Base-by-base conservation (phyloP, 2,797 vertebrate species). In the Vespertilio murinus region DNA sequence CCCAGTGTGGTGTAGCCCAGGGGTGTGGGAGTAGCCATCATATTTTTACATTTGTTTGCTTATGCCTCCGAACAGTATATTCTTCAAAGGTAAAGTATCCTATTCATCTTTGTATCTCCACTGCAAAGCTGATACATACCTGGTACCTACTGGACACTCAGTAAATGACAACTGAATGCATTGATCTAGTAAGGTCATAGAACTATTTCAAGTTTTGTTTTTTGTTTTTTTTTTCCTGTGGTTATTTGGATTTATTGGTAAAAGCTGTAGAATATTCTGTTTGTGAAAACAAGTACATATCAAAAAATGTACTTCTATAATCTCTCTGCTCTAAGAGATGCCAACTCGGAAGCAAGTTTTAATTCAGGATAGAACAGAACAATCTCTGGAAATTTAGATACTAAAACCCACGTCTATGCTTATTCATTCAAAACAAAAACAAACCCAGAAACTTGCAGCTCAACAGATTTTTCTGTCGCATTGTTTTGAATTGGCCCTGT, bases 281-380 rank as follows among this genome's bases (percentile, higher is more conserved):
- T 73, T 96, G 35, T 67, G 40, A 87, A 90, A 93, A 71, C 65
- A 86, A 80, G 8, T 22, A 47, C 33, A 67, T 79, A 70, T 45
- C 3, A 90, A 74, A 74, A 94, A 80, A 82, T 33, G 30, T n/a
- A 78, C 20, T 61, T 56, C 18, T 65, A 35, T 40, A 95, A 69
- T 61, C 84, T 73, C 94, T 83, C 47, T 86, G 9, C 64, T 74
- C 93, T 87, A 91, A 95, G 64, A 83, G 16, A 5, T 59, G 84
- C 65, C 49, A 94, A 75, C 22, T 65, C 22, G 83, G 49, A 92
- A 90, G 20, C 6, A 91, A 40, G 23, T 64, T 73, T 67, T 71
- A 89, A 75, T 52, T 75, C 22, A 75, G 35, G 73, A 83, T 69
- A 79, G 25, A 74, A 14, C n/a, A 70, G 78, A 87, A 83, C n/a